Evolutionary conservation across 92 coral and sea anemone species (phyloP).

Genomic region (Epizoanthus fatuus): DNA sequence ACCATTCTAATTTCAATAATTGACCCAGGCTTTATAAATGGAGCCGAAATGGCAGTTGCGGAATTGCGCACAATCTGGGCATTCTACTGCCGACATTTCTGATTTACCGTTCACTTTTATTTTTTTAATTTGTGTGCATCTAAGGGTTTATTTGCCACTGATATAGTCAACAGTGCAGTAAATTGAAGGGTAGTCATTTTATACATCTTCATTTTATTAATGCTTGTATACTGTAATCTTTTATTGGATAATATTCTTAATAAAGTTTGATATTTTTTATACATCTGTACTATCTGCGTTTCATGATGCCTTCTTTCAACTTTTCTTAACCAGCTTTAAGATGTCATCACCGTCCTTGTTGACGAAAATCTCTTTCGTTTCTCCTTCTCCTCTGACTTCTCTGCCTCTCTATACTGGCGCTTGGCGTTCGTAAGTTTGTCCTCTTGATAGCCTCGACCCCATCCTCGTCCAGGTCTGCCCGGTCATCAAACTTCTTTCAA

Average conservation of each 20-base stretch:
- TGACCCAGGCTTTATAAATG: too few species aligned
- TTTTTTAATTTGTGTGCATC: too few species aligned
- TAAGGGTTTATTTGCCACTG: too few species aligned
- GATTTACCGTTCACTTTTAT: neutral
- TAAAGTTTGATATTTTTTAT: too few species aligned
- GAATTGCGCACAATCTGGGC: neutral
- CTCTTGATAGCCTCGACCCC: too few species aligned
- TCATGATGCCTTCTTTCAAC: neutral
- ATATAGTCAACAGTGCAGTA: neutral
- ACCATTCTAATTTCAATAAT: too few species aligned
- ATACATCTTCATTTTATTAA: too few species aligned
- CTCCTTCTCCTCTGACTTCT: neutral
- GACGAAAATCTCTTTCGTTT: neutral
- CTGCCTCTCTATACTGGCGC: neutral
- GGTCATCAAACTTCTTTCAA: too few species aligned
- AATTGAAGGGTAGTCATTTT: too few species aligned
- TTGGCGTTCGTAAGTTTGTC: neutral
- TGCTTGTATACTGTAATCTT: too few species aligned
- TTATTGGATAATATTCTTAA: too few species aligned
- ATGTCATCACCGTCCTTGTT: neutral
- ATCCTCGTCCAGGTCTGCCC: neutral
- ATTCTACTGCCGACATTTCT: neutral
- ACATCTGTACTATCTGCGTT: neutral
- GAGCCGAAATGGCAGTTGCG: too few species aligned
- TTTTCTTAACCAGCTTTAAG: neutral